Conservation (phyloP, 2,797 vertebrate species). For the Spondyliosoma cantharus region DNA sequence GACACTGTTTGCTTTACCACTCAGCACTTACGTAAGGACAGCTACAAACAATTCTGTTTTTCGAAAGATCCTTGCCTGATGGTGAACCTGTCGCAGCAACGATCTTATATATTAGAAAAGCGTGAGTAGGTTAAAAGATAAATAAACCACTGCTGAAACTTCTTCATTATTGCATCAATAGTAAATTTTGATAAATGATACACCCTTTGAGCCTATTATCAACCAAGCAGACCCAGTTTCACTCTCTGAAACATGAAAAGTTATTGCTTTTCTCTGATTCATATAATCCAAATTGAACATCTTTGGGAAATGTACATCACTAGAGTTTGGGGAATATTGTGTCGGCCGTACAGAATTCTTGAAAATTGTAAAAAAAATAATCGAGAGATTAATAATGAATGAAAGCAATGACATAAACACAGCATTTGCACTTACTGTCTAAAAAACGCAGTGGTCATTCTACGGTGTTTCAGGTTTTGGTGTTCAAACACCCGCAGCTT, state of each 20-base stretch:
- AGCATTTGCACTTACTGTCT: neutral
- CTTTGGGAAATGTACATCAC: neutral
- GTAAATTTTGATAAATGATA: conserved; percentile 7
- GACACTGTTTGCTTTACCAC: conserved; percentile 20
- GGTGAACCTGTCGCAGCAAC: neutral
- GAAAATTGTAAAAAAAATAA: neutral
- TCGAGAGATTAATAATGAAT: neutral
- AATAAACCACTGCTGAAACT: neutral
- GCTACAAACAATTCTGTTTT: conserved; percentile 5
- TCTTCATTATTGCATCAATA: neutral
- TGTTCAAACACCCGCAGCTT: conserved; percentile 48
- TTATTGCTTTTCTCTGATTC: neutral
- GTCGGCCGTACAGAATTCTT: neutral
- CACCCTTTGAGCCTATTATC: neutral
- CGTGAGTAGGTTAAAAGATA: neutral
- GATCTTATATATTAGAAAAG: neutral
- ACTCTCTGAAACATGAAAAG: neutral
- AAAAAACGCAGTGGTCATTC: conserved; percentile 11
- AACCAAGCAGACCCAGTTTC: neutral
- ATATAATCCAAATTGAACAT: neutral
- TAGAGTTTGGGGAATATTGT: neutral
- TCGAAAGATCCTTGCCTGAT: neutral
- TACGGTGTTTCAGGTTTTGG: conserved; percentile 37
- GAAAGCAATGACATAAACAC: neutral
- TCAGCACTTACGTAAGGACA: neutral